Base-by-base conservation (phyloP, 2,888 invertebrate genomes). In the Esperia sulphurella region DNA sequence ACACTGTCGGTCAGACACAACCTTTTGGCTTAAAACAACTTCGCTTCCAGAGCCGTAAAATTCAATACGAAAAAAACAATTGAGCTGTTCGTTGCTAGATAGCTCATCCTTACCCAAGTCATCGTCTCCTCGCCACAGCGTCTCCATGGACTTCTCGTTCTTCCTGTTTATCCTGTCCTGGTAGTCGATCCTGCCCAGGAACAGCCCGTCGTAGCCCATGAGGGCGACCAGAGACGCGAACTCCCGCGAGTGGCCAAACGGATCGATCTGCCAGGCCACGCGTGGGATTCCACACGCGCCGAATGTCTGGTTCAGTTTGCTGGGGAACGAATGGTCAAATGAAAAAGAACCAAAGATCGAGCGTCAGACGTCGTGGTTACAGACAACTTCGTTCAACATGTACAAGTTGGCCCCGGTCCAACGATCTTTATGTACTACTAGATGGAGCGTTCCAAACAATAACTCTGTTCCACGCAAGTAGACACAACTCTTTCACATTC, bases 111-210 rank as follows among this genome's bases (percentile, higher is more conserved):
- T 71, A 94, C 95, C 95, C 52, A 94, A 88, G 74, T 90, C 93
- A 13, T 92, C 91, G 56, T 94, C 95, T 0, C 91, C 94, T 61
- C 91, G 85, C 98, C 98, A 98, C 13, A 98, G 79, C 91, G 96
- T 94, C 80, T 98, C 98, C 77, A 95, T 92, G 0, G 90, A 92
- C 64, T 91, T 92, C 0, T 87, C 83, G 0, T 58, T 50, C 10
- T 93, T 71, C 45, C 97, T 87, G 0, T 82, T 61, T 0, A 50
- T 50, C 73, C 96, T 97, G 70, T 98, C 98, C 70, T 95, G 93
- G 76, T 94, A 97, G 79, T 98, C 97, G 21, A 97, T 91, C 14
- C 98, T 91, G 0, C 96, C 97, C 49, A 98, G 92, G 66, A 97
- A 94, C 54, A 97, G 79, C 0, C 96, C 97, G 69, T 98, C 97